Evolutionary conservation across 2,888 invertebrate genomes (phyloP).

Genomic region (Balanococcus diminutus): DNA sequence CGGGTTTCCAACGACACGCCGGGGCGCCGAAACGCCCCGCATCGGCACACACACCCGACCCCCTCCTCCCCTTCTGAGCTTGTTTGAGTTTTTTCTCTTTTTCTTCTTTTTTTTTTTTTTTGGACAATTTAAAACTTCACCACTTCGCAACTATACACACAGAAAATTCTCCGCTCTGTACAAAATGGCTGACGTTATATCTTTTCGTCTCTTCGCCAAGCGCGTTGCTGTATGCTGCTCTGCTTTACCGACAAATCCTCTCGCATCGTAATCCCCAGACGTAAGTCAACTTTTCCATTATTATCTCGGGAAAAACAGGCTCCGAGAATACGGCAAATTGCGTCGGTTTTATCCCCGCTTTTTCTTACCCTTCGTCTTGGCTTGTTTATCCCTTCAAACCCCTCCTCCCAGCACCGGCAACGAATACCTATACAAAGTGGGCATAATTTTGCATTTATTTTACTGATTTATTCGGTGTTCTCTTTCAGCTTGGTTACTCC

Average conservation of each 20-base stretch:
- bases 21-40: conserved; percentile 38
- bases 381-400: neutral
- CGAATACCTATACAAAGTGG: neutral
- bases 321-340: conserved; percentile 54
- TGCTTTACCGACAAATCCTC: conserved; percentile 44
- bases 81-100: conserved; percentile 46
- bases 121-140: conserved; percentile 54
- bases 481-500: neutral
- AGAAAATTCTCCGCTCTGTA: conserved; percentile 47
- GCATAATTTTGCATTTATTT: conserved; percentile 23
- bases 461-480: conserved; percentile 21
- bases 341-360: conserved; percentile 35
- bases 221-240: neutral
- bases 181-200: conserved; percentile 51
- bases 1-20: conserved; percentile 40
- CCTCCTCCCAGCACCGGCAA: neutral
- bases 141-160: conserved; percentile 44
- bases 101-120: neutral
- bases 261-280: conserved; percentile 52
- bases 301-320: conserved; percentile 53
- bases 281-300: conserved; percentile 55
- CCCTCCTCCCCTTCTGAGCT: no score
- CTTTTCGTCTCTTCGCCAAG: conserved; percentile 33
- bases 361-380: neutral
- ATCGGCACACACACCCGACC: conserved; percentile 13